Evolutionary conservation across 2,888 invertebrate genomes (phyloP), one percentile per base, ranked within the genome.

Genomic region (Allygus modestus): DNA sequence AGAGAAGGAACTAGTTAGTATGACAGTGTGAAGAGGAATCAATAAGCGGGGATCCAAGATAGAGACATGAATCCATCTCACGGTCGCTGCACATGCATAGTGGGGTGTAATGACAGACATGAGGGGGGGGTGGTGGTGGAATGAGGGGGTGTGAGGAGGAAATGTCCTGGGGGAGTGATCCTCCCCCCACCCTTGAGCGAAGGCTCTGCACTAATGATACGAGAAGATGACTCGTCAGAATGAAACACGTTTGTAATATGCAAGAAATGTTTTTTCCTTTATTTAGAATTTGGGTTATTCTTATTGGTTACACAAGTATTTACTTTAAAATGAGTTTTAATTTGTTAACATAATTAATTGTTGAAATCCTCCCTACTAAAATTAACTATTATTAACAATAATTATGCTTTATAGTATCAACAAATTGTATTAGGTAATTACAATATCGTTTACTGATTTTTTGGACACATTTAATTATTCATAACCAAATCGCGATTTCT

Each of bases 31-130:
- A 65, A 65, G 58, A 65, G 75, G 46, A 46, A 77, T 77, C 75
- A 46, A 77, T 77, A 77, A 23, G 28, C 41, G 26, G 37, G 46
- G 75, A 77, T 77, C 75, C 46, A 77, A 77, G 75, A 77, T 77
- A 77, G 46, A 77, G 28, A 41, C 73, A 37, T 37, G 31, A 73
- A 73, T 43, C 73, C 73, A 26, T 26, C 43, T 37, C 75, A 46
- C 46, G 75, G 75, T 26, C 75, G 26, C 9, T 46, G 75, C 43
- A 77, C 75, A 77, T 77, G 43, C 75, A 77, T 46, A 46, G 75
- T 51, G 46, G 75, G 41, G 37, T 77, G 75, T 77, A 77, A 77
- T 77, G 75, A 77, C 75, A 46, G 75, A 20, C 46, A 7, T 2
- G 41, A 9, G 26, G 43, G 41, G 37, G 28, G 11, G 41, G 75